Conservation (phyloP, 2,797 vertebrate genomes). For the Cyprinella venusta region DNA sequence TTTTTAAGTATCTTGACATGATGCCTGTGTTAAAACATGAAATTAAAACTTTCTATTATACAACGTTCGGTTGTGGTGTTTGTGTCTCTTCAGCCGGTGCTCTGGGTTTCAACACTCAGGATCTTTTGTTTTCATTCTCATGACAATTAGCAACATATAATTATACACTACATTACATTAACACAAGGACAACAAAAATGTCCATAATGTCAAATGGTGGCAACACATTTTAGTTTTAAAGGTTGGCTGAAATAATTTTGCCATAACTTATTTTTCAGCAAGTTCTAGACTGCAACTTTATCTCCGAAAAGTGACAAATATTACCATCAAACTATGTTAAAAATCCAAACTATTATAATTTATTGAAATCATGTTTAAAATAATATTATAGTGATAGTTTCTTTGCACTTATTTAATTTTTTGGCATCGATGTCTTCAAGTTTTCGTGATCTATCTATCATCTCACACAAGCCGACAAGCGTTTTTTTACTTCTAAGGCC, state of each 20-base stretch:
- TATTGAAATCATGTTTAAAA: too few species aligned
- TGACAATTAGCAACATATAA: too few species aligned
- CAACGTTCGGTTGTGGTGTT: constrained; percentile 48
- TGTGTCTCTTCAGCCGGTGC: neutral
- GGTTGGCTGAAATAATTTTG: neutral
- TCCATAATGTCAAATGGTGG: neutral
- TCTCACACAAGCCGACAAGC: neutral
- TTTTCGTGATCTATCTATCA: too few species aligned
- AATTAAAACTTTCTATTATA: constrained; percentile 87
- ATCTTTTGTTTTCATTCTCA: neutral
- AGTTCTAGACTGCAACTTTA: neutral
- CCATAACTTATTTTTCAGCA: too few species aligned
- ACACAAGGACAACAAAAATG: neutral
- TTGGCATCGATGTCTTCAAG: too few species aligned
- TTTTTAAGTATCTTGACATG: constrained; percentile 82
- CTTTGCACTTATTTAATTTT: neutral
- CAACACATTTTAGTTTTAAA: neutral
- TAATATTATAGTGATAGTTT: neutral
- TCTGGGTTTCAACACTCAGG: neutral
- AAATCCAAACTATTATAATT: neutral
- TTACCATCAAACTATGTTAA: neutral
- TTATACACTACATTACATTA: too few species aligned
- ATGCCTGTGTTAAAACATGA: constrained; percentile 78
- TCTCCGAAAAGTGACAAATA: neutral
- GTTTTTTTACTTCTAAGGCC: too few species aligned